Percentiles rank a stretch among this genome's conserved stretches.
phyloP scores from a whole-genome alignment of 1,140 invertebrate genomes.

The Danaus melanippus region DNA sequence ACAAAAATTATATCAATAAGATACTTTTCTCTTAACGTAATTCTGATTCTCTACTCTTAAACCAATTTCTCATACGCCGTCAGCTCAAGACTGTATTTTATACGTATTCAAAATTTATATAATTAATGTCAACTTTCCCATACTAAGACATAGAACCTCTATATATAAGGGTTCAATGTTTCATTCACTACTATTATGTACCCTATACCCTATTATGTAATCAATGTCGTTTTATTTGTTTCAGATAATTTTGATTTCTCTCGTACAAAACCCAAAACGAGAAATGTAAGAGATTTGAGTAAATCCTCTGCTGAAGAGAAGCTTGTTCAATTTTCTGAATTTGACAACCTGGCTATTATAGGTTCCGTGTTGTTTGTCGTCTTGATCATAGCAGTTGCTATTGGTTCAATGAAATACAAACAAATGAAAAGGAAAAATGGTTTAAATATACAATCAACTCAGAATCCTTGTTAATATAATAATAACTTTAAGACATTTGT shows the following conservation, averaged over 20 bases:
- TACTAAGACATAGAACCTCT: too few relatives aligned
- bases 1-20: too few relatives aligned
- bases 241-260: conserved; percentile 53
- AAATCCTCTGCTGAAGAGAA: conserved; percentile 19
- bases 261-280: conserved; percentile 47
- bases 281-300: conserved; percentile 44
- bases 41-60: too few relatives aligned
- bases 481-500: background rate
- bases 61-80: too few relatives aligned
- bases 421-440: conserved; percentile 12
- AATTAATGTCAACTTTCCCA: conserved; percentile 13
- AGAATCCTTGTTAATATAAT: conserved; percentile 12
- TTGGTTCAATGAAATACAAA: conserved; percentile 37
- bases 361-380: conserved; percentile 33
- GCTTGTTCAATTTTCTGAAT: conserved; percentile 22
- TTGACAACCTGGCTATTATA: conserved; percentile 37
- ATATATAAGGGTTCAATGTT: too few relatives aligned
- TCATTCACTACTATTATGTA: too few relatives aligned
- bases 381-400: conserved; percentile 30
- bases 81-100: too few relatives aligned
- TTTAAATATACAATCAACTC: conserved; percentile 13
- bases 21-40: too few relatives aligned
- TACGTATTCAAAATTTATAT: too few relatives aligned
- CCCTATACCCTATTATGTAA: too few relatives aligned
- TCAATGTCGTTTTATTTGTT: conserved; percentile 4